Evolutionary conservation across 2,797 vertebrate genomes (phyloP).

Genomic region (Hafferia zeledoni): DNA sequence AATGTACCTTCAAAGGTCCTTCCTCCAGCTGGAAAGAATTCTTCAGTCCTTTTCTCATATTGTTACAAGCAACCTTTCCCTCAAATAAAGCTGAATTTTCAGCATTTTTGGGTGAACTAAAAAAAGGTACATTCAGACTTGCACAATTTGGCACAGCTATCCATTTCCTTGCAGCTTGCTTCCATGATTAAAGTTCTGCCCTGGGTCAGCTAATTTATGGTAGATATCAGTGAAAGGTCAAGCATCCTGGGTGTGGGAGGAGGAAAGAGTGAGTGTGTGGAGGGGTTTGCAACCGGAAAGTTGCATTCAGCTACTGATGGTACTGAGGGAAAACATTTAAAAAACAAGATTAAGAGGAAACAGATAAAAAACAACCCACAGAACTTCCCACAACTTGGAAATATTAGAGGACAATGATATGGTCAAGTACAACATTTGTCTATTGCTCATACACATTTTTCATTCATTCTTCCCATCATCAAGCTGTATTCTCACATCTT

Average conservation of each 20-base stretch:
- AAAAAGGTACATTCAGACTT: neutral
- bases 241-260: constrained; percentile 51
- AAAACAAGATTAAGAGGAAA: neutral
- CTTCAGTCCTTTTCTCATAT: neutral
- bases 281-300: neutral
- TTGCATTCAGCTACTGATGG: neutral
- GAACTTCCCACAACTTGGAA: neutral
- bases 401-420: neutral
- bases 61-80: neutral
- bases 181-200: neutral
- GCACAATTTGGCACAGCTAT: neutral
- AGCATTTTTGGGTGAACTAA: neutral
- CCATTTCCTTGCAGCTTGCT: neutral
- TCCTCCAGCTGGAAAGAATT: neutral
- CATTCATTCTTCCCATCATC: neutral
- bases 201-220: constrained; percentile 33
- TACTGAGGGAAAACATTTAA: neutral
- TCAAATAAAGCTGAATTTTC: constrained; percentile 8
- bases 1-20: neutral
- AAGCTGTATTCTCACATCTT: neutral
- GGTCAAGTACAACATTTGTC: neutral
- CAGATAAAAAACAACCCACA: neutral
- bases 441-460: neutral
- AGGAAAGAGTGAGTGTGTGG: neutral
- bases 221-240: constrained; percentile 35